These are phyloP conservation scores for Limnephilus lunatus DNA, from an alignment of 2,888 invertebrate genomes.

Conservation along the genomic window DNA sequence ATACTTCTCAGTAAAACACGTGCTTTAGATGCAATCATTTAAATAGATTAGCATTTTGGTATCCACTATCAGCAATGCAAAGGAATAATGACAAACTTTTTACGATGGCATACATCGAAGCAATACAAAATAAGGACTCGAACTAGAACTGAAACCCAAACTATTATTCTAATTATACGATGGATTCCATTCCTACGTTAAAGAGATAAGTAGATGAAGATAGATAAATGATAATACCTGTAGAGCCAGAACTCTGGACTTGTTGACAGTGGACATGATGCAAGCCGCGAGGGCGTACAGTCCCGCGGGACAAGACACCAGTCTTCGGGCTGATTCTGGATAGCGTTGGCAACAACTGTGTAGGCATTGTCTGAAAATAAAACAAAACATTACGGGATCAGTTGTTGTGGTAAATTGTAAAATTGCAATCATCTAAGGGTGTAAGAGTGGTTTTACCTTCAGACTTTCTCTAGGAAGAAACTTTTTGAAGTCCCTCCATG, in stretches of 20 bases:
- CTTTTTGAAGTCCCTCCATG: no score
- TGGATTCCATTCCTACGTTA: neutral
- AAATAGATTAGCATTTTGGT: neutral
- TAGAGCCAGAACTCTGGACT: slow-evolving; percentile 89
- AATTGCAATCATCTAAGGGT: neutral
- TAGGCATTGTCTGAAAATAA: slow-evolving; percentile 83
- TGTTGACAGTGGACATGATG: slow-evolving; percentile 92
- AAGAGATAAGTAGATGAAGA: neutral
- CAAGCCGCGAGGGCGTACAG: slow-evolving; percentile 91
- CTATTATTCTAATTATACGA: neutral
- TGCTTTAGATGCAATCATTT: no score
- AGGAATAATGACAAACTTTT: neutral
- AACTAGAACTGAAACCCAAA: neutral
- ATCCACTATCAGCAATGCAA: neutral
- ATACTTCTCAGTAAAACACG: no score
- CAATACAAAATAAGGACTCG: neutral
- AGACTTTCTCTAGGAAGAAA: no score
- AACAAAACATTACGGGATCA: neutral
- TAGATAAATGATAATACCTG: slow-evolving; percentile 79
- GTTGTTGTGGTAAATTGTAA: neutral
- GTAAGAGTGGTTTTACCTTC: neutral
- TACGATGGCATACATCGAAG: neutral
- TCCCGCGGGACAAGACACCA: slow-evolving; percentile 88
- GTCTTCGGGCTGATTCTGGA: slow-evolving; percentile 86
- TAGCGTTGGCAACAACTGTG: slow-evolving; percentile 88